Conservation (phyloP, 1,140 invertebrate genomes). For the honey bee (Apis mellifera) region DNA sequence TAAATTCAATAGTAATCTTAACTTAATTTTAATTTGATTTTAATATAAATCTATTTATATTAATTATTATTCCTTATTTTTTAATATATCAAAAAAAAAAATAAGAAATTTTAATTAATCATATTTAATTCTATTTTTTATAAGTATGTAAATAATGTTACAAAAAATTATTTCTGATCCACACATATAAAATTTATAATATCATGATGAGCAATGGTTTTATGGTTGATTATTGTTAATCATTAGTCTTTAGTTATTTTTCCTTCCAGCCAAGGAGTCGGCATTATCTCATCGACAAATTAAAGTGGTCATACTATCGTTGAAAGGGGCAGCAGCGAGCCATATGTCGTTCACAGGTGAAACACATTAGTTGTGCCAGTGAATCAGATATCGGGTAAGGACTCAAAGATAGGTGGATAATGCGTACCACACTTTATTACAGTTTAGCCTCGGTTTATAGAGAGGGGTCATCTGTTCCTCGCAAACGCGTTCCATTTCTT, state of each 20-base stretch:
- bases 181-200: neutral
- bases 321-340: conserved; percentile 47
- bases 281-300: conserved; percentile 61
- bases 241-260: conserved; percentile 21
- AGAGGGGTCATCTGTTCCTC: conserved; percentile 41
- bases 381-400: conserved; percentile 66
- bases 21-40: too few relatives aligned
- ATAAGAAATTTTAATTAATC: too few relatives aligned
- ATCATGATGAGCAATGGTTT: neutral
- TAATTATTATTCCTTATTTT: too few relatives aligned
- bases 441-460: conserved; percentile 60
- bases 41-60: too few relatives aligned
- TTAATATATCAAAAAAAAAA: too few relatives aligned
- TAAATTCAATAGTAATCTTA: too few relatives aligned
- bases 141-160: too few relatives aligned
- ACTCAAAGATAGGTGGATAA: conserved; percentile 47
- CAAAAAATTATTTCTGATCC: neutral
- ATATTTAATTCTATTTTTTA: too few relatives aligned
- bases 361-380: conserved; percentile 33
- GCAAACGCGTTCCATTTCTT: conserved; percentile 33
- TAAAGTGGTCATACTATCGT: conserved; percentile 59
- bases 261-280: neutral
- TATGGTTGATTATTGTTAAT: conserved; percentile 17
- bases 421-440: conserved; percentile 57
- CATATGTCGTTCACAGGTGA: conserved; percentile 71